These are phyloP conservation scores for Parapristionchus giblindavisi DNA, from an alignment of 2,888 invertebrate genomes.

Conservation along the genomic window DNA sequence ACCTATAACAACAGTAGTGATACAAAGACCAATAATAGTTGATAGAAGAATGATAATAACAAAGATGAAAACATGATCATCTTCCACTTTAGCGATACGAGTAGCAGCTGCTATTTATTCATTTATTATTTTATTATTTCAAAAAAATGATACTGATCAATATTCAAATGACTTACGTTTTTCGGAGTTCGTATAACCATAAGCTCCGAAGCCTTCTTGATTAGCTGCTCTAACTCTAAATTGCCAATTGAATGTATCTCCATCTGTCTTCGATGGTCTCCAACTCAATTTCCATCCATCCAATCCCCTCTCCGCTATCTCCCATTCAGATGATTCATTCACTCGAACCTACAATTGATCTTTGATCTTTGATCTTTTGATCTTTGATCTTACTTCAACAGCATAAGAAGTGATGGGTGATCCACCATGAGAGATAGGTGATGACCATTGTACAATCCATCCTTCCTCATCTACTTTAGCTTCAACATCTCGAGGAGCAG, in stretches of 20 bases:
- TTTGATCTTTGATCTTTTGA: neutral
- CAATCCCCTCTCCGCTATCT: constrained; percentile 67
- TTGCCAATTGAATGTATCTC: constrained; percentile 37
- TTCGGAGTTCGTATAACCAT: constrained; percentile 43
- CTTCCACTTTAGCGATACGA: constrained; percentile 13
- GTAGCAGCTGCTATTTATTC: constrained; percentile 13
- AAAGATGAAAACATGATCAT: constrained; percentile 22
- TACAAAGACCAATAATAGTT: constrained; percentile 21
- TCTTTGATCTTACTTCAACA: constrained; percentile 52
- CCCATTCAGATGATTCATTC: constrained; percentile 66
- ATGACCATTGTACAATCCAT: constrained; percentile 65
- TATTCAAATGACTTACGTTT: constrained; percentile 35
- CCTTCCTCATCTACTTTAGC: constrained; percentile 57
- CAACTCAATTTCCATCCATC: constrained; percentile 61
- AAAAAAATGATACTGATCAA: neutral
- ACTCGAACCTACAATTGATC: constrained; percentile 43
- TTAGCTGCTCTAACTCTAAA: constrained; percentile 66
- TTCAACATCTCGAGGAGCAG: constrained; percentile 60
- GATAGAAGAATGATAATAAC: constrained; percentile 34
- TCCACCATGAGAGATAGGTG: constrained; percentile 65
- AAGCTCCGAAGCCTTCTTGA: constrained; percentile 67
- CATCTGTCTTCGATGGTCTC: constrained; percentile 54
- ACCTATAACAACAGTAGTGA: neutral
- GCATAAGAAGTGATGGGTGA: constrained; percentile 65
- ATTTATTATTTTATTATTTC: constrained; percentile 14